Conservation (phyloP, 2,113 vertebrate genomes). For the Laticauda colubrina region DNA sequence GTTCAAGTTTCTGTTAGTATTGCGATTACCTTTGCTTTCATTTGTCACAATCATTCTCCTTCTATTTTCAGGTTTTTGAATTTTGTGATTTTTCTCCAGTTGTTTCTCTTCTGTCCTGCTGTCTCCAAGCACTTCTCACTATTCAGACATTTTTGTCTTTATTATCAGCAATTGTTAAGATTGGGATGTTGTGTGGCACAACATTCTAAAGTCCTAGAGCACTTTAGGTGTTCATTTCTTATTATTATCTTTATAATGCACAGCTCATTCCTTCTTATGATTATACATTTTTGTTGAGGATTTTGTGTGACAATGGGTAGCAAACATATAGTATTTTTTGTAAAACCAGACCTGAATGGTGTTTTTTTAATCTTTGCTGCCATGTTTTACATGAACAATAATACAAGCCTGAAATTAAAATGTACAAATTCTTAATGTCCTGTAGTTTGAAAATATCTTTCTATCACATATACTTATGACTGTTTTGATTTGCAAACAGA, state of each 20-base stretch:
- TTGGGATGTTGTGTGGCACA: too few relatives aligned
- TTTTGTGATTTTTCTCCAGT: too few relatives aligned
- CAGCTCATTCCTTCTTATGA: background rate
- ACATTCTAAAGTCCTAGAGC: too few relatives aligned
- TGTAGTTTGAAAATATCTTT: background rate
- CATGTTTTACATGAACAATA: background rate
- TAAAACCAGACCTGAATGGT: background rate
- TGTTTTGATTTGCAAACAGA: background rate
- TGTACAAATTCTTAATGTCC: background rate
- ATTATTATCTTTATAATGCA: background rate
- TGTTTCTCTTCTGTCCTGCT: too few relatives aligned
- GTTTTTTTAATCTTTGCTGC: background rate
- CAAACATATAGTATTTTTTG: background rate
- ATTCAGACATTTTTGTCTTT: too few relatives aligned
- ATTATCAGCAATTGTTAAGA: too few relatives aligned
- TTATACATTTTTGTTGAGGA: background rate
- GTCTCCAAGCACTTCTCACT: too few relatives aligned
- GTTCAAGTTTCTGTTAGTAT: too few relatives aligned
- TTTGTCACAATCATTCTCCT: too few relatives aligned
- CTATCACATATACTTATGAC: background rate
- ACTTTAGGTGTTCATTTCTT: too few relatives aligned
- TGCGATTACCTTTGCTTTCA: too few relatives aligned
- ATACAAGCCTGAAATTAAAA: background rate
- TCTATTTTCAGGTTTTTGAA: too few relatives aligned
- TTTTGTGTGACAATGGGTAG: background rate